phyloP scores from a whole-genome alignment of 1,140 invertebrate genomes.

The Pachyrhynchus sulphureomaculatus region DNA sequence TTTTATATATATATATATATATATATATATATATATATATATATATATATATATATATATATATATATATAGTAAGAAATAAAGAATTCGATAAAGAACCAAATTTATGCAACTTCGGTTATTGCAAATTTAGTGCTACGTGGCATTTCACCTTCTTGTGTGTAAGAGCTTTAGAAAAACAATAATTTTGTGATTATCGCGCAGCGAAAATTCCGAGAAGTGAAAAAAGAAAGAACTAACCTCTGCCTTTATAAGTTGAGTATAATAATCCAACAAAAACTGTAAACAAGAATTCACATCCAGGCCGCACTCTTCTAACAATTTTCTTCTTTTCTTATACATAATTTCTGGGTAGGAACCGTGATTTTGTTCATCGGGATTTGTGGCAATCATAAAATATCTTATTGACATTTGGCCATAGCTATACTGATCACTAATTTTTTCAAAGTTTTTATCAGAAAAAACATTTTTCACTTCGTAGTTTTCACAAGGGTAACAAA shows the following conservation, averaged over 20 bases:
- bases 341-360: constrained; percentile 46
- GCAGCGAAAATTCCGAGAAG: no score
- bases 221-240: constrained; percentile 35
- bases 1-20: no score
- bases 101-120: no score
- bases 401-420: constrained; percentile 57
- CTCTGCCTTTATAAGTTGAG: constrained; percentile 67
- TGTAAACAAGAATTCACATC: constrained; percentile 87
- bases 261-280: constrained; percentile 78
- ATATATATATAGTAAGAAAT: no score
- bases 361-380: constrained; percentile 41
- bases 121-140: no score
- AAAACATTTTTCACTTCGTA: constrained; percentile 43
- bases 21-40: no score
- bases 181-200: no score
- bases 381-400: constrained; percentile 43
- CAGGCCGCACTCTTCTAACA: constrained; percentile 59
- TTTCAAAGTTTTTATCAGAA: constrained; percentile 44
- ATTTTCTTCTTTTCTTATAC: constrained; percentile 43
- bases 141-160: no score
- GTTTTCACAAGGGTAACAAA: constrained; percentile 13
- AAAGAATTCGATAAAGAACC: no score
- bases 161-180: no score
- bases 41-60: no score
- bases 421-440: constrained; percentile 46